Percentiles rank a stretch among this genome's conserved stretches.
These are phyloP conservation scores for Eristalinus sepulchralis DNA, from an alignment of 2,888 invertebrate genomes.

Conservation along the genomic window DNA sequence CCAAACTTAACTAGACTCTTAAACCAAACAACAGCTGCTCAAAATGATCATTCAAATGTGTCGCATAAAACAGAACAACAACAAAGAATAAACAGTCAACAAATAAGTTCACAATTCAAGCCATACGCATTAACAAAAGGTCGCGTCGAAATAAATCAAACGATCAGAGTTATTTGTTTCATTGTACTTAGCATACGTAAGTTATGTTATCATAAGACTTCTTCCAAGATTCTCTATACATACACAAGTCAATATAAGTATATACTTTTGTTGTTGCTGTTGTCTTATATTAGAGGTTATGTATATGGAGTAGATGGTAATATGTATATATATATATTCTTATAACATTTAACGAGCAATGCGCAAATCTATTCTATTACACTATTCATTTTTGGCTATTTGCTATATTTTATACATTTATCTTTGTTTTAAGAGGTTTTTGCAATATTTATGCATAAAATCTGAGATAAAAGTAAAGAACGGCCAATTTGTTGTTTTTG, in stretches of 20 bases:
- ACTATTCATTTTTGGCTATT: conserved; percentile 45
- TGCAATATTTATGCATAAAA: conserved; percentile 15
- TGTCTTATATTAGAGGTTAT: conserved; percentile 7
- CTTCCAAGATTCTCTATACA: conserved; percentile 4
- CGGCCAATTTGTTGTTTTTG: background rate
- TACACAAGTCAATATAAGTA: background rate
- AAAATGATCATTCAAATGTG: background rate
- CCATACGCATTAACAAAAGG: background rate
- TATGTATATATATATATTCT: background rate
- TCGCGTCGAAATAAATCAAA: background rate
- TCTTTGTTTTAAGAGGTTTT: background rate
- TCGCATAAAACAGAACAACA: background rate
- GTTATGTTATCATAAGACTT: conserved; percentile 54
- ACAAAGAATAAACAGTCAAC: background rate
- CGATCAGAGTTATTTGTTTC: background rate
- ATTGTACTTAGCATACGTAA: conserved; percentile 10
- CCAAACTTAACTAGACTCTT: background rate
- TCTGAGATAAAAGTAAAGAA: conserved; percentile 1
- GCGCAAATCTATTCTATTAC: conserved; percentile 27
- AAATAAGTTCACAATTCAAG: background rate
- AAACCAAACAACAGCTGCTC: background rate
- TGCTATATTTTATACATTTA: background rate
- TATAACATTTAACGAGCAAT: conserved; percentile 26
- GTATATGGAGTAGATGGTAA: conserved; percentile 7
- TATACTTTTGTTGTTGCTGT: background rate